Evolutionary conservation across 2,797 vertebrate species (phyloP).

Genomic region (Phrynocephalus vlangalii): DNA sequence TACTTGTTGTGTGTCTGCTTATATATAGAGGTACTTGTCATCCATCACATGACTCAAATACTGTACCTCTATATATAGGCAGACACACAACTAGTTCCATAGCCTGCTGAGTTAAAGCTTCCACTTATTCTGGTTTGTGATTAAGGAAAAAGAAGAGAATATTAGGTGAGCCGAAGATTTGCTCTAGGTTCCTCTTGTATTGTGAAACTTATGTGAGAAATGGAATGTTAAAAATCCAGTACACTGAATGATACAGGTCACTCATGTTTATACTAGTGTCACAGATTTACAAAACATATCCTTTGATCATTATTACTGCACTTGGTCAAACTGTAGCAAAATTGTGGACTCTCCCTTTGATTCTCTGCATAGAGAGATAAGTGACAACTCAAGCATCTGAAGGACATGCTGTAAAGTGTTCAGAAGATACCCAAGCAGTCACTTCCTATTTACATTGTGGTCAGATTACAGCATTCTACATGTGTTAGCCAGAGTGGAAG

Average conservation of each 20-base stretch:
- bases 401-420: not conserved
- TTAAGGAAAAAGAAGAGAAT: too few species aligned
- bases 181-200: not conserved
- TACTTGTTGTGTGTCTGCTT: too few species aligned
- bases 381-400: not conserved
- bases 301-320: not conserved
- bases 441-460: not conserved
- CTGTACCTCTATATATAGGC: too few species aligned
- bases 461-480: not conserved
- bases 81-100: too few species aligned
- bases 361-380: not conserved
- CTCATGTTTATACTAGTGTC: not conserved
- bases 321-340: not conserved
- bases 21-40: too few species aligned
- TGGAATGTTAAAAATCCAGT: not conserved
- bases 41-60: too few species aligned
- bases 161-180: not conserved
- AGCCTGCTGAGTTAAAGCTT: too few species aligned
- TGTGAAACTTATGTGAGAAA: not conserved
- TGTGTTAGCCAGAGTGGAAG: not conserved
- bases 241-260: not conserved
- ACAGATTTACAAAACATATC: not conserved
- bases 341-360: not conserved
- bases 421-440: not conserved
- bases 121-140: too few species aligned